These are phyloP conservation scores for Ethmia dodecea DNA, from an alignment of 2,888 invertebrate species.

Conservation along the genomic window DNA sequence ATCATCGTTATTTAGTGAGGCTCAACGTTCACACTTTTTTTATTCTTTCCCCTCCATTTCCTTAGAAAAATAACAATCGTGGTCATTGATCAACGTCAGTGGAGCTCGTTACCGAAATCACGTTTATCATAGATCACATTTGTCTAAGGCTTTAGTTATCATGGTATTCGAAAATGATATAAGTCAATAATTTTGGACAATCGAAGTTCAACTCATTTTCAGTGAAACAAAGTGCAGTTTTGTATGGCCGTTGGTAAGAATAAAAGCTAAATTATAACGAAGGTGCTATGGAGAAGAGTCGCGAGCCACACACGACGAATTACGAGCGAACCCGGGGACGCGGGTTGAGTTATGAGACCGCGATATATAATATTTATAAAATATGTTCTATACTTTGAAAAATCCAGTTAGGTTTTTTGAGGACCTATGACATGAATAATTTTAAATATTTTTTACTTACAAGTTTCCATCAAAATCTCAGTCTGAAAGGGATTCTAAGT, in stretches of 20 bases:
- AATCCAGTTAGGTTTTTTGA: constrained; percentile 31
- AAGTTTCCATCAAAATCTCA: too few relatives aligned
- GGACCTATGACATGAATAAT: too few relatives aligned
- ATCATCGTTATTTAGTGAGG: constrained; percentile 63
- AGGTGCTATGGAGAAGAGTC: constrained; percentile 50
- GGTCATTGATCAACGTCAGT: constrained; percentile 58
- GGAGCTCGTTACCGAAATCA: constrained; percentile 72
- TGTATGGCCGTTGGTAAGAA: constrained; percentile 21
- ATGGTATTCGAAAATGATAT: constrained; percentile 22
- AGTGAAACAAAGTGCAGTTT: constrained; percentile 28
- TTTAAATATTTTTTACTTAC: too few relatives aligned
- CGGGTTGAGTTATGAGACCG: constrained; percentile 60
- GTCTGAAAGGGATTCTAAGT: too few relatives aligned
- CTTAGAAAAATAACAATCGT: constrained; percentile 61
- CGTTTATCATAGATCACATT: constrained; percentile 75
- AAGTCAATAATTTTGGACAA: constrained; percentile 20
- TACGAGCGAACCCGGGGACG: constrained; percentile 62
- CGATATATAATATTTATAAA: constrained; percentile 65
- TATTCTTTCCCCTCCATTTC: constrained; percentile 45
- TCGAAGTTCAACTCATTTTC: constrained; percentile 29
- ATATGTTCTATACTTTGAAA: constrained; percentile 50
- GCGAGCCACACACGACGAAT: constrained; percentile 75
- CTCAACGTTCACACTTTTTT: constrained; percentile 52
- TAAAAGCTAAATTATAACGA: constrained; percentile 43
- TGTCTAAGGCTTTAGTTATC: constrained; percentile 65